Evolutionary conservation across 2,888 invertebrate genomes (phyloP), one percentile per base, ranked within the genome.

Genomic region (Nezara viridula): DNA sequence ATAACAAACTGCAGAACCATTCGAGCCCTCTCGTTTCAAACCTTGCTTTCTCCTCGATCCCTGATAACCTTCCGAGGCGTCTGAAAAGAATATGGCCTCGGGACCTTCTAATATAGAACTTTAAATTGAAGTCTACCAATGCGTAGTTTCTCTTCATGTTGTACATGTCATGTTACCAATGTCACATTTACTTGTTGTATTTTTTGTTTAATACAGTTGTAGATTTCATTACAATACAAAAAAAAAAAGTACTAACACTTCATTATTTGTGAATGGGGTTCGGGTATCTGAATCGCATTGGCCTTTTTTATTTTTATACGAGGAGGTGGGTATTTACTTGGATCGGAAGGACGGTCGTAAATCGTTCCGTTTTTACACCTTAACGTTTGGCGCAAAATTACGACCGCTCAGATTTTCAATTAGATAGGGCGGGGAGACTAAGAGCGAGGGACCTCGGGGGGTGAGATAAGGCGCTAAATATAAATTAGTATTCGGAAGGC

Each of bases 401-500:
- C 66, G 66, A 73, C 32, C 66, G 66, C 66, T 73, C 66, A 73
- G 66, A 73, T 73, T 73, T 73, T 73, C 66, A 73, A 73, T 73
- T 73, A 73, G 66, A 73, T 73, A 73, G 66, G 10, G 66, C 16
- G 7, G 10, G 66, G 27, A 32, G 66, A 37, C 32, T 27, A 6
- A 19, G 19, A 2, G 19, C 6, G 37, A 7, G 66, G 66, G 32
- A 14, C n/a, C n/a, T n/a, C n/a, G n/a, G n/a, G n/a, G n/a, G n/a
- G n/a, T 6, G 66, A 73, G 66, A 73, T 73, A 73, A 73, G 66
- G 66, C 66, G 66, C 66, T 73, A 73, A 37, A 73, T 88, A 88
- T 88, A 73, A 88, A 88, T 88, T 88, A 88, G 88, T 88, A 88
- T 88, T 88, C 88, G 37, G 40, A 2, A 9, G 16, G 88, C 60